These are phyloP conservation scores for Gymnoscopelus braueri DNA, from an alignment of 2,797 vertebrate species.

Conservation along the genomic window DNA sequence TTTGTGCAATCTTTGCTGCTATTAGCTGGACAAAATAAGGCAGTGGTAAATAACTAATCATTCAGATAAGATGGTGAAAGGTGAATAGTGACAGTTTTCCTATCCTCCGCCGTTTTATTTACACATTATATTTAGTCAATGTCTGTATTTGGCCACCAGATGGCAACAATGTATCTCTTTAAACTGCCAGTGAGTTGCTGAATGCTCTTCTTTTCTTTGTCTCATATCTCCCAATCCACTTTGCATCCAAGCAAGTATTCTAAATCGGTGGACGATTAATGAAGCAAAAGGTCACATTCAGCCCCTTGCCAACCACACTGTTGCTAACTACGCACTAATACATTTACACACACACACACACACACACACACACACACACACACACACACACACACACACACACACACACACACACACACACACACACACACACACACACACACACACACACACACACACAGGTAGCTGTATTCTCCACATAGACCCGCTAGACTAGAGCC, in stretches of 20 bases:
- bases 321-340: background rate
- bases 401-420: background rate
- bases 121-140: background rate
- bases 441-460: slow-evolving; percentile 72
- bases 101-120: too few relatives aligned
- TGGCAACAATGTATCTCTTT: slow-evolving; percentile 39
- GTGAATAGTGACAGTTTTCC: too few relatives aligned
- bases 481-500: slow-evolving; percentile 11
- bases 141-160: slow-evolving; percentile 45
- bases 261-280: slow-evolving; percentile 50
- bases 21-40: too few relatives aligned
- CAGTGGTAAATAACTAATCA: too few relatives aligned
- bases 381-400: background rate
- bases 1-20: too few relatives aligned
- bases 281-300: slow-evolving; percentile 57
- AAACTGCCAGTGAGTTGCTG: background rate
- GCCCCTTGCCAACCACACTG: slow-evolving; percentile 5
- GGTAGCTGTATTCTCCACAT: slow-evolving; percentile 1
- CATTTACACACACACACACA: slow-evolving; percentile 1
- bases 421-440: slow-evolving; percentile 30
- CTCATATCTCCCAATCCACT: slow-evolving; percentile 33
- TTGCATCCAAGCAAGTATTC: slow-evolving; percentile 39
- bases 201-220: background rate
- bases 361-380: slow-evolving; percentile 13
- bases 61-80: too few relatives aligned